These are phyloP conservation scores for Phaedon cochleariae DNA, from an alignment of 2,888 invertebrate genomes.

Conservation along the genomic window DNA sequence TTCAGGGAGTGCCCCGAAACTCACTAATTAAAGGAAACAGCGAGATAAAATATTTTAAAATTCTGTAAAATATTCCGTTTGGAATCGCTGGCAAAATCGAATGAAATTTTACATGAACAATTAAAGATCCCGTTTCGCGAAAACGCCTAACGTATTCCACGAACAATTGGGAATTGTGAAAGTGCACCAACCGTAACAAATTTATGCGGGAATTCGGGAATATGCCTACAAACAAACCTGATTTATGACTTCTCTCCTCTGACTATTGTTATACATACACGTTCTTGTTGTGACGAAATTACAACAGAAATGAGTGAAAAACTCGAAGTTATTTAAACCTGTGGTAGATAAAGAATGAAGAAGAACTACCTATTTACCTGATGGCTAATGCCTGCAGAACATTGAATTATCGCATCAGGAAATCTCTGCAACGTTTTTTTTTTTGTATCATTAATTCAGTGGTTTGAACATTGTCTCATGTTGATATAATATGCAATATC, in stretches of 20 bases:
- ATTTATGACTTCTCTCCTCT: conserved; percentile 59
- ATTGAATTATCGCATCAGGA: no score
- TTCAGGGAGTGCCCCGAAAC: neutral
- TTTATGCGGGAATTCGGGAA: conserved; percentile 56
- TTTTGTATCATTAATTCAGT: no score
- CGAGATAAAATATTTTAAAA: conserved; percentile 7
- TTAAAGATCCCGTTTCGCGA: conserved; percentile 28
- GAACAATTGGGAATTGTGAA: conserved; percentile 48
- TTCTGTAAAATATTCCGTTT: conserved; percentile 4
- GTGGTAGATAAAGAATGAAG: no score
- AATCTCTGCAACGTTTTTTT: no score
- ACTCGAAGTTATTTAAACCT: no score
- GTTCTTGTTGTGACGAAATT: conserved; percentile 34
- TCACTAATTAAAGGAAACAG: neutral
- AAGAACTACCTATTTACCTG: no score
- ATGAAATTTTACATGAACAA: conserved; percentile 24
- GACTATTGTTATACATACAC: conserved; percentile 54
- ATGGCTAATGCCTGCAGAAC: no score
- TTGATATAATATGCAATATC: no score
- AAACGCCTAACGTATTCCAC: conserved; percentile 46
- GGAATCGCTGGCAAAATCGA: conserved; percentile 11
- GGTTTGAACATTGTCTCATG: no score
- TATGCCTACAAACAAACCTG: conserved; percentile 57
- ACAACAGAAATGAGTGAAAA: no score
- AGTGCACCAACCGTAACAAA: conserved; percentile 54